Base-by-base conservation (phyloP, 2,888 invertebrate genomes). In the Temnothorax rugatulus region DNA sequence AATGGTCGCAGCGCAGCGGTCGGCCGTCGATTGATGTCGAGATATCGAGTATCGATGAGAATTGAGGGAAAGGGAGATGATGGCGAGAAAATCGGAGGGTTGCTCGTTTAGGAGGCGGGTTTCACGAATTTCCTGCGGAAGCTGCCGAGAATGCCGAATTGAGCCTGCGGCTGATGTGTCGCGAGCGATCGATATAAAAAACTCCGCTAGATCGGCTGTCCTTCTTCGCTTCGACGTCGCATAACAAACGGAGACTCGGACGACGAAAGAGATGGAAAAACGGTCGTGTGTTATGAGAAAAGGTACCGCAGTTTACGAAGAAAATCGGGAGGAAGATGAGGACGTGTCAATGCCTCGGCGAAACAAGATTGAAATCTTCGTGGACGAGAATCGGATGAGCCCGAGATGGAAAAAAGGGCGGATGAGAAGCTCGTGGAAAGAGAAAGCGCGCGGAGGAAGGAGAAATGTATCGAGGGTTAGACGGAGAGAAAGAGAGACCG, bases 311-410 rank as follows among this genome's bases (percentile, higher is more conserved):
- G 83, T 84, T 86, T 85, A 89, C 66, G 61, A 84, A 76, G 79
- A 84, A 88, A 86, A 91, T 89, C 87, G 85, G 88, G 86, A 90
- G 82, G 79, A 84, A 88, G 89, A 92, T 87, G 88, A 88, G 86
- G 76, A 90, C 87, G 91, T 90, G 91, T 90, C 89, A 89, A 90
- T 91, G 91, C 88, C 84, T 89, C 89, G 90, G 73, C 89, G 90
- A 92, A 93, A 93, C 90, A 93, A 93, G 92, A 93, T 93, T 93
- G 92, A 92, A 93, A 93, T 93, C 92, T 92, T 90, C 84, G 89
- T 87, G 90, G 87, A 91, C 88, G 90, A 90, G 91, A 90, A 92
- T 91, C 90, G 91, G 90, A 93, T 92, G 91, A 92, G 84, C 85
- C 77, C 82, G 85, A 89, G 89, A 91, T 90, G 90, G 89, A 89